phyloP scores from a whole-genome alignment of 2,888 invertebrate genomes.

The Pelosia muscerda region DNA sequence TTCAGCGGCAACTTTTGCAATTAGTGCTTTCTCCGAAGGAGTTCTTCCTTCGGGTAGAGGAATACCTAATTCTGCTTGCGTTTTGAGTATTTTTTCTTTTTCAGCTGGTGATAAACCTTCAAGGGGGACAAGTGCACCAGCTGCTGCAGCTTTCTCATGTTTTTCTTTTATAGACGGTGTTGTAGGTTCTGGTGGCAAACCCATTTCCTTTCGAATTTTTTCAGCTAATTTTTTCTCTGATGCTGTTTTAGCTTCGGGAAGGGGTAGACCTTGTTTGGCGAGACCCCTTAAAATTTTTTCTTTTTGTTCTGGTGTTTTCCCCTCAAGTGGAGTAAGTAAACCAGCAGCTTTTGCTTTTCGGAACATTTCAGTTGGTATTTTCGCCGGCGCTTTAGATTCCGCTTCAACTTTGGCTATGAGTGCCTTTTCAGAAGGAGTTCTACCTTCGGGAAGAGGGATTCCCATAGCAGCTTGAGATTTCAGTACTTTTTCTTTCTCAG shows the following conservation, averaged over 20 bases:
- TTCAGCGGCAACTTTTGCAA: constrained; percentile 24
- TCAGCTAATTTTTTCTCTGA: constrained; percentile 34
- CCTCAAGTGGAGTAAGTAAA: constrained; percentile 37
- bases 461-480: neutral
- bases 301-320: constrained; percentile 37
- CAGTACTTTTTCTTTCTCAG: neutral
- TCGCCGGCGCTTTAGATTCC: neutral
- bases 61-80: constrained; percentile 23
- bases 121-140: constrained; percentile 30
- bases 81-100: constrained; percentile 34
- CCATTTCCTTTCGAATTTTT: constrained; percentile 30
- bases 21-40: constrained; percentile 34
- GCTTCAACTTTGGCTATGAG: neutral
- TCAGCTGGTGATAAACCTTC: constrained; percentile 39
- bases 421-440: constrained; percentile 8
- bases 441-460: neutral
- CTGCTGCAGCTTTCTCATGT: constrained; percentile 19
- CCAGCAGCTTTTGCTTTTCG: constrained; percentile 48
- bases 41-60: constrained; percentile 47
- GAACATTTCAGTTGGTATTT: constrained; percentile 6
- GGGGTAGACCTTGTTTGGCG: constrained; percentile 19
- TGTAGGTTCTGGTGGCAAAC: constrained; percentile 20
- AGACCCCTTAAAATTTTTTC: constrained; percentile 15
- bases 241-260: constrained; percentile 19
- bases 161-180: constrained; percentile 8